Evolutionary conservation across 35 echinoderm and acorn worm genomes (phyloP).

Genomic region (Heliocidaris tuberculata): DNA sequence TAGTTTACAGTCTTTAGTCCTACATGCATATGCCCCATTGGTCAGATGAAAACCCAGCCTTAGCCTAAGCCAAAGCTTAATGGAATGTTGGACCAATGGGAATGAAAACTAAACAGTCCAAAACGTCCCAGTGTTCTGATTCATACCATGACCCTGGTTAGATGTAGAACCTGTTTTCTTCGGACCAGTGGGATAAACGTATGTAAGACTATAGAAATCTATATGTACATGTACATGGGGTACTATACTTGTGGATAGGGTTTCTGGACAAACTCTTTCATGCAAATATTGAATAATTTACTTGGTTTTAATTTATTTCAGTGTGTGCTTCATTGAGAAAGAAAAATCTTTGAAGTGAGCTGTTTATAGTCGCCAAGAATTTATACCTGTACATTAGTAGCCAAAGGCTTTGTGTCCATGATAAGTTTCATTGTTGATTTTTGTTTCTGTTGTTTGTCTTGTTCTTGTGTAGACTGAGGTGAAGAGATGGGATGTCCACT

Average conservation of each 20-base stretch:
- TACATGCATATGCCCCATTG: not conserved
- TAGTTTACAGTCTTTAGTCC: not conserved
- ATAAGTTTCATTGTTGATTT: not conserved
- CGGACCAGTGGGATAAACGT: too few species aligned
- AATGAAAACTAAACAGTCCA: not conserved
- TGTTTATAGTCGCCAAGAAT: not conserved
- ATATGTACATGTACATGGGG: too few species aligned
- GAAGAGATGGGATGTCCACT: conserved; percentile 88
- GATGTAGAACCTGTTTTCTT: too few species aligned
- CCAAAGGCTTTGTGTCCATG: not conserved
- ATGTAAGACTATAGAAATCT: too few species aligned
- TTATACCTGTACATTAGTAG: not conserved
- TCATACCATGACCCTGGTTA: too few species aligned
- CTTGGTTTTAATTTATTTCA: not conserved
- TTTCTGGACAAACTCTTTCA: too few species aligned
- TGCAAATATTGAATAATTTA: too few species aligned
- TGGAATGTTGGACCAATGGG: not conserved
- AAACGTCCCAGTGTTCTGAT: too few species aligned
- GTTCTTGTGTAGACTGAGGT: conserved; percentile 64
- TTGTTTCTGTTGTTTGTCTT: not conserved
- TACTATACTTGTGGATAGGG: too few species aligned
- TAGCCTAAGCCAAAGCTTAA: not conserved
- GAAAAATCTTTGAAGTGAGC: not conserved
- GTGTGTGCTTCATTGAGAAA: not conserved
- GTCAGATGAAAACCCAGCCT: not conserved